A percentile compares a stretch with the other conserved stretches of the same genome.
phyloP scores from a whole-genome alignment of 2,113 vertebrate species.

The Chauna torquata region DNA sequence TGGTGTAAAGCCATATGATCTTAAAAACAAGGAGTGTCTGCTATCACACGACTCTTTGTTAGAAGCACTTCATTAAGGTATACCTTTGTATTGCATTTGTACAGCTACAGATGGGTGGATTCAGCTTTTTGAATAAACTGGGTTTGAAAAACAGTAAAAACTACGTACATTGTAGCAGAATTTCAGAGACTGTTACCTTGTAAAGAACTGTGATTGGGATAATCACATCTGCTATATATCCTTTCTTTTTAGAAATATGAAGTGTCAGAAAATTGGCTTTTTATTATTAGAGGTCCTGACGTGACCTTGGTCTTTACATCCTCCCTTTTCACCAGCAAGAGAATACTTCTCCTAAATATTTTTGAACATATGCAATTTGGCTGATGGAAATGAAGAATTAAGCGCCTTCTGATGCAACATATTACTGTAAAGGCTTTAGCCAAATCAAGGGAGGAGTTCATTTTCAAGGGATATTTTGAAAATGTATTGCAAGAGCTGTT shows the following conservation, averaged over 20 bases:
- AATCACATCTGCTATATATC: not conserved
- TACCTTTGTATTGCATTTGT: not conserved
- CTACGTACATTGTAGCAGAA: not conserved
- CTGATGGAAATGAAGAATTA: not conserved
- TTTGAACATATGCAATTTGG: not conserved
- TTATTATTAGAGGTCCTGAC: not conserved
- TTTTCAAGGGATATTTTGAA: not conserved
- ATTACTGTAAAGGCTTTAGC: not conserved
- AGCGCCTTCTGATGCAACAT: not conserved
- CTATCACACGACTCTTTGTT: not conserved
- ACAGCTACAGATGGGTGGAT: not conserved
- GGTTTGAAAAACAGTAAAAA: not conserved
- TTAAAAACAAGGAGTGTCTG: not conserved
- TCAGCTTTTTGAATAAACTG: not conserved
- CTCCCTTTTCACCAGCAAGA: not conserved
- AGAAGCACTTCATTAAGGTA: not conserved
- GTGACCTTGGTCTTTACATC: accelerated
- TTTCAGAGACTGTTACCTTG: not conserved
- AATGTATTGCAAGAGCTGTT: not conserved
- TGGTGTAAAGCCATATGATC: accelerated
- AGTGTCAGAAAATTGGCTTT: not conserved
- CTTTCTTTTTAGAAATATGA: not conserved
- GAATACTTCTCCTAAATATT: not conserved
- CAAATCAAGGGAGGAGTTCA: not conserved
- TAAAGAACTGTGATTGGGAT: not conserved